Percentiles rank a stretch among this genome's conserved stretches.
Conservation (phyloP, 2,113 vertebrate genomes). For the Xenopus laevis region DNA sequence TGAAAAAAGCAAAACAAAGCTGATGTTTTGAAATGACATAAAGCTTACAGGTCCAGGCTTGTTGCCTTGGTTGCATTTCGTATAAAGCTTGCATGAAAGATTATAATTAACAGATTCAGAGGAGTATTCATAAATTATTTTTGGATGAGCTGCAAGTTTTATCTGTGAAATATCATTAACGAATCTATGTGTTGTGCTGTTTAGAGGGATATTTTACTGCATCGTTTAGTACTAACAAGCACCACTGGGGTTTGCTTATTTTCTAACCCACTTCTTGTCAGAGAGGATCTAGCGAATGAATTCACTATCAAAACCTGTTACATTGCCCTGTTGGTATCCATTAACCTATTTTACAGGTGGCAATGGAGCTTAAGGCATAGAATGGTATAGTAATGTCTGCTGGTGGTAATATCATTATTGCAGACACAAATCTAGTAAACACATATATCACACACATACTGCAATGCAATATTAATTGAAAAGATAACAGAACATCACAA, state of each 20-base stretch:
- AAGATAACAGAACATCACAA: too few species aligned
- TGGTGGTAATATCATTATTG: neutral
- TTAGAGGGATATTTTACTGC: constrained; percentile 12
- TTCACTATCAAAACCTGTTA: constrained; percentile 25
- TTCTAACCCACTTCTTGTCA: constrained; percentile 30
- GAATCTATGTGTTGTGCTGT: constrained; percentile 8
- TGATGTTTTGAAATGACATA: constrained; percentile 9
- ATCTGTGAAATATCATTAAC: constrained; percentile 8
- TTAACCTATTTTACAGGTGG: constrained; percentile 37
- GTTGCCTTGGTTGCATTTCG: constrained; percentile 33
- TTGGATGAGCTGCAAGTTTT: constrained; percentile 4
- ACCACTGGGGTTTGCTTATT: constrained; percentile 32
- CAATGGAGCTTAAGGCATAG: neutral
- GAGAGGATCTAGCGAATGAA: constrained; percentile 13
- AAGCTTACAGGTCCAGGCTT: constrained; percentile 3
- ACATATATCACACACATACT: neutral
- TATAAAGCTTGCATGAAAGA: neutral
- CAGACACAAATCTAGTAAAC: neutral
- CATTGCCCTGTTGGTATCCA: constrained; percentile 12
- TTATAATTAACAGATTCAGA: neutral
- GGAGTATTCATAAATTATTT: neutral
- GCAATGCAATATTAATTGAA: too few species aligned
- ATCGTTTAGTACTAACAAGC: constrained; percentile 39
- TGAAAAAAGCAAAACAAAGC: constrained; percentile 13
- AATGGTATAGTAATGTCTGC: neutral